Percentiles rank a stretch among this genome's conserved stretches.
Evolutionary conservation across 2,113 vertebrate genomes (phyloP).

Genomic region (Engraulis encrasicolus): DNA sequence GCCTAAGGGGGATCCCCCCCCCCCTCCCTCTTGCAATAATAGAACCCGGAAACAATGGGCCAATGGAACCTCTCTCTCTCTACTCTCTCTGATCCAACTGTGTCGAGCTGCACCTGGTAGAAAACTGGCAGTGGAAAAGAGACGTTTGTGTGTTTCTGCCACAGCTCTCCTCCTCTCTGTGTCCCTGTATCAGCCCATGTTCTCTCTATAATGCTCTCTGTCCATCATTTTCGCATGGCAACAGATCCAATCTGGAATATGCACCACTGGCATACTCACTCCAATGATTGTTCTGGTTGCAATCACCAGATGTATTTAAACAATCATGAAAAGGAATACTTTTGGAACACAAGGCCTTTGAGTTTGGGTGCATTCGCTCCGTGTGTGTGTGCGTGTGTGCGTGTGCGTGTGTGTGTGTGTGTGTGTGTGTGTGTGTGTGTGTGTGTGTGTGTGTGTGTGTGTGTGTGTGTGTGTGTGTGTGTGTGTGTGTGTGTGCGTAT

Average conservation of each 20-base stretch:
- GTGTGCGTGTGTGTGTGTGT: constrained; percentile 30
- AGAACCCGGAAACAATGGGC: no score
- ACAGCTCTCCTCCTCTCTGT: constrained; percentile 29
- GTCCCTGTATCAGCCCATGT: neutral
- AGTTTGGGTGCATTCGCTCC: constrained; percentile 45
- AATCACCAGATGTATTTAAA: constrained; percentile 53
- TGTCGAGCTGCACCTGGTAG: no score
- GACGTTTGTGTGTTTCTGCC: neutral
- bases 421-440: neutral
- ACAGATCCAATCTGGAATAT: constrained; percentile 49
- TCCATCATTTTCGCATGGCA: constrained; percentile 4
- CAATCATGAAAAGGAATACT: constrained; percentile 66
- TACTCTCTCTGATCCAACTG: no score
- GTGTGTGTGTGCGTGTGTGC: constrained; percentile 24
- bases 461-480: constrained; percentile 38
- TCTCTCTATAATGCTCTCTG: neutral
- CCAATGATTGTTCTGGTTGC: constrained; percentile 30
- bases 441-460: neutral
- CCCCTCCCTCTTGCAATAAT: no score
- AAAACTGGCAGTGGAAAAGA: no score
- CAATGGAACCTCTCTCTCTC: no score
- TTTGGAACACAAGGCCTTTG: constrained; percentile 57
- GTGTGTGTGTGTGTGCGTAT: constrained; percentile 34
- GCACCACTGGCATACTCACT: neutral
- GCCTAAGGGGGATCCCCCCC: no score